phyloP scores from a whole-genome alignment of 1,140 invertebrate species.

The Drosophila bipectinata region DNA sequence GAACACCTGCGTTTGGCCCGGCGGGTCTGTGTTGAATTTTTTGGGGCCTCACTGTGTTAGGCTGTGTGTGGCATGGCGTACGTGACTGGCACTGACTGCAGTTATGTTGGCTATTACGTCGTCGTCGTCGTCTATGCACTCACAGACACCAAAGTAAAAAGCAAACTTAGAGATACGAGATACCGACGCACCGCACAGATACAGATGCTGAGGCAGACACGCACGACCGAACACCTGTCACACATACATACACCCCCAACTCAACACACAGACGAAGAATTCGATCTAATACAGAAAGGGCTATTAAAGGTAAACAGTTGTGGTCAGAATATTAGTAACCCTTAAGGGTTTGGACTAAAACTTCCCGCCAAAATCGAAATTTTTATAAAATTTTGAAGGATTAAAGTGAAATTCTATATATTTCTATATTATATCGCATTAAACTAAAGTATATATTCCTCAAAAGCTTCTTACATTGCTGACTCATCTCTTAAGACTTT shows the following conservation, averaged over 20 bases:
- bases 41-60: conserved; percentile 26
- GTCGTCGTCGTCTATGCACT: conserved; percentile 64
- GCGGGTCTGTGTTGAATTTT: conserved; percentile 34
- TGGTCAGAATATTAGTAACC: neutral
- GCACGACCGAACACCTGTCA: conserved; percentile 72
- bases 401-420: too few relatives aligned
- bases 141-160: conserved; percentile 22
- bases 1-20: conserved; percentile 61
- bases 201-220: conserved; percentile 24
- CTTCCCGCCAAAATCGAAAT: neutral
- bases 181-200: conserved; percentile 11
- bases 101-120: conserved; percentile 75
- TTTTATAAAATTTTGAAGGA: neutral
- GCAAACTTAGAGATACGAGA: conserved; percentile 16
- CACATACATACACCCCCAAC: conserved; percentile 36
- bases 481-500: conserved; percentile 67
- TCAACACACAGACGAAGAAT: conserved; percentile 16
- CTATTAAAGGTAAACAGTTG: conserved; percentile 10
- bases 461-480: conserved; percentile 35
- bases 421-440: too few relatives aligned
- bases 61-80: conserved; percentile 57
- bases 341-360: too few relatives aligned
- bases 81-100: conserved; percentile 68
- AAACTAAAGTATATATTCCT: too few relatives aligned
- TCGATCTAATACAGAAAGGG: conserved; percentile 46